Evolutionary conservation across 1,140 invertebrate species (phyloP).

Genomic region (Zaprionus inermis): DNA sequence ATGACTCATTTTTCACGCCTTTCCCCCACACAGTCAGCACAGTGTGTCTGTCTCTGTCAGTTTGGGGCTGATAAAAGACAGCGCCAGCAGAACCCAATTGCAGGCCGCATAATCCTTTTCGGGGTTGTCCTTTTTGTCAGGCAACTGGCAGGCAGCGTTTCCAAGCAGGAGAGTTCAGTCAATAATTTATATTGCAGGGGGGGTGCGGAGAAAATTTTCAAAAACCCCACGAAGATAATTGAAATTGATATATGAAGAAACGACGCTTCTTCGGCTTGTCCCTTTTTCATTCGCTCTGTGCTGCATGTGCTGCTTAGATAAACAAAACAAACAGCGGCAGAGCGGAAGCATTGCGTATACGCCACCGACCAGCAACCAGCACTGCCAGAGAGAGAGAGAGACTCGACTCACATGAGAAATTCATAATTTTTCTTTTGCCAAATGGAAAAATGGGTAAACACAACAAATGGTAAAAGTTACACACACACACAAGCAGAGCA

Average conservation of each 20-base stretch:
- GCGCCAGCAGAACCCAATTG: constrained; percentile 54
- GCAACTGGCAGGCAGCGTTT: neutral
- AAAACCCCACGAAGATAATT: constrained; percentile 64
- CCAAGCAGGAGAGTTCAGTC: constrained; percentile 33
- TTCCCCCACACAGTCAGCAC: neutral
- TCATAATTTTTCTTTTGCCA: constrained; percentile 70
- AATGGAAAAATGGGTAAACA: constrained; percentile 73
- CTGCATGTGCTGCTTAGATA: constrained; percentile 61
- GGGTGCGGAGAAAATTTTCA: neutral
- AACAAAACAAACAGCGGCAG: constrained; percentile 58
- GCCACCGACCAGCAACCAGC: constrained; percentile 32
- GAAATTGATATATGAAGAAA: constrained; percentile 78
- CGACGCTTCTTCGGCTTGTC: constrained; percentile 48
- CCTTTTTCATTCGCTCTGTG: constrained; percentile 37
- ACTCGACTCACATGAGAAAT: constrained; percentile 45
- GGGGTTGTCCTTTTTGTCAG: constrained; percentile 59
- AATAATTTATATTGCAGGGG: constrained; percentile 73
- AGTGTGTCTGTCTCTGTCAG: constrained; percentile 63
- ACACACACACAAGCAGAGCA: constrained; percentile 42
- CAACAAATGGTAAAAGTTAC: constrained; percentile 46
- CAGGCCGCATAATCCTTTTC: constrained; percentile 73
- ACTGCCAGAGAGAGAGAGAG: too few relatives aligned
- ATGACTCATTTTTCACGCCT: constrained; percentile 81
- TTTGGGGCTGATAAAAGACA: constrained; percentile 76
- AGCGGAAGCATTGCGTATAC: constrained; percentile 70